Evolutionary conservation across 2,888 invertebrate species (phyloP).

Genomic region (Calliphora vomitoria): DNA sequence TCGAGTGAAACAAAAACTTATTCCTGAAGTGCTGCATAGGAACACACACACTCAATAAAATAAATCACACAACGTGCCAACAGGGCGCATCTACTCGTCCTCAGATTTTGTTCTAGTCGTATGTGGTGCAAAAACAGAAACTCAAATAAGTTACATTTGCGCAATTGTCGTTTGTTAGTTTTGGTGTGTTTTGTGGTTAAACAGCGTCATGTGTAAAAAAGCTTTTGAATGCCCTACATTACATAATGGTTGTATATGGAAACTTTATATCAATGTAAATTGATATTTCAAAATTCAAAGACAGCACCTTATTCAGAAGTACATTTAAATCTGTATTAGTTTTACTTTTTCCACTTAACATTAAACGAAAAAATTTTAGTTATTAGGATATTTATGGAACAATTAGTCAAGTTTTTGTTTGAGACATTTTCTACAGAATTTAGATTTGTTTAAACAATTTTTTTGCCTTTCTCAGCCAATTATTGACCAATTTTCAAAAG

Average conservation of each 20-base stretch:
- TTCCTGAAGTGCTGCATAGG: slow-evolving; percentile 31
- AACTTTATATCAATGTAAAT: no score
- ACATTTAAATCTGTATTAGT: no score
- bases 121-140: slow-evolving; percentile 21
- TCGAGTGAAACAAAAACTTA: slow-evolving; percentile 49
- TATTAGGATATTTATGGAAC: no score
- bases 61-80: slow-evolving; percentile 63
- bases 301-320: no score
- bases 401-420: no score
- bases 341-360: no score
- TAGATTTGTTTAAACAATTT: no score
- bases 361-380: no score
- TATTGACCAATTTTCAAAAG: no score
- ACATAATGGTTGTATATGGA: neutral
- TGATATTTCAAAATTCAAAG: no score
- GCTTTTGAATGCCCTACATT: slow-evolving; percentile 24
- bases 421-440: no score
- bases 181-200: slow-evolving; percentile 55
- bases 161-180: slow-evolving; percentile 41
- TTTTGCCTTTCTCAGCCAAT: no score
- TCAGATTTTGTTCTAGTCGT: neutral
- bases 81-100: slow-evolving; percentile 37
- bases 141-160: slow-evolving; percentile 63
- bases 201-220: slow-evolving; percentile 70
- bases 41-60: slow-evolving; percentile 52